These are phyloP conservation scores for Procavia capensis DNA, from an alignment of 2,113 vertebrate species.

Conservation along the genomic window DNA sequence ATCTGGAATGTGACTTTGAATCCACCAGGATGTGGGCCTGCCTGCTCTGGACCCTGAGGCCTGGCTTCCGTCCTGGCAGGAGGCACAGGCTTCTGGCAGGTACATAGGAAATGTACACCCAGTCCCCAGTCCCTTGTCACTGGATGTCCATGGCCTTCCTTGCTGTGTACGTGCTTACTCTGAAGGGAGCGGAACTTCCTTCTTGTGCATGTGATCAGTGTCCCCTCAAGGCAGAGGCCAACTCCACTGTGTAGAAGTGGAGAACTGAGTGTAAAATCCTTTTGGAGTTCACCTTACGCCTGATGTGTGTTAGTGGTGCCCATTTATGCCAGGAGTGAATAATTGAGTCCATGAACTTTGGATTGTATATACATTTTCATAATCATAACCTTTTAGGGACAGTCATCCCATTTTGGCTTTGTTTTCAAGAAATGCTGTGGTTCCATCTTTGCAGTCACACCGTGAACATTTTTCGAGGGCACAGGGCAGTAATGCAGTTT, in stretches of 20 bases:
- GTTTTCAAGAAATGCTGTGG: constrained; percentile 75
- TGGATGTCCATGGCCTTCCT: fast-evolving
- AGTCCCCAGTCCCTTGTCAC: not conserved
- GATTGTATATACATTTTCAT: constrained; percentile 58
- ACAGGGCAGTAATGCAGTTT: not conserved
- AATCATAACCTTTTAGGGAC: constrained; percentile 80
- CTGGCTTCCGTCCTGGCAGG: not conserved
- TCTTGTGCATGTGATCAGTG: fast-evolving
- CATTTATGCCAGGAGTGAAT: not conserved
- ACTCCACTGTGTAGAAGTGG: not conserved
- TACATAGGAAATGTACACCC: fast-evolving
- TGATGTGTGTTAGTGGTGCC: not conserved
- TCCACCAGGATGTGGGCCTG: not conserved
- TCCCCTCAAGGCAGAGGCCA: not conserved
- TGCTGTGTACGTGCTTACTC: not conserved
- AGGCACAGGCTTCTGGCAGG: not conserved
- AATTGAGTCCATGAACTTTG: not conserved
- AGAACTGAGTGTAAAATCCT: not conserved
- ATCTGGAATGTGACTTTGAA: not conserved
- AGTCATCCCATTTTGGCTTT: constrained; percentile 73
- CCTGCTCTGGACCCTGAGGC: not conserved
- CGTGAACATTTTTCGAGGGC: constrained; percentile 59
- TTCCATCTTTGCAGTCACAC: constrained; percentile 64
- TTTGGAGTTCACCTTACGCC: not conserved
- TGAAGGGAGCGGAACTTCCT: not conserved